Conservation (phyloP, 2,888 invertebrate species). For the Ypsolopha sequella region DNA sequence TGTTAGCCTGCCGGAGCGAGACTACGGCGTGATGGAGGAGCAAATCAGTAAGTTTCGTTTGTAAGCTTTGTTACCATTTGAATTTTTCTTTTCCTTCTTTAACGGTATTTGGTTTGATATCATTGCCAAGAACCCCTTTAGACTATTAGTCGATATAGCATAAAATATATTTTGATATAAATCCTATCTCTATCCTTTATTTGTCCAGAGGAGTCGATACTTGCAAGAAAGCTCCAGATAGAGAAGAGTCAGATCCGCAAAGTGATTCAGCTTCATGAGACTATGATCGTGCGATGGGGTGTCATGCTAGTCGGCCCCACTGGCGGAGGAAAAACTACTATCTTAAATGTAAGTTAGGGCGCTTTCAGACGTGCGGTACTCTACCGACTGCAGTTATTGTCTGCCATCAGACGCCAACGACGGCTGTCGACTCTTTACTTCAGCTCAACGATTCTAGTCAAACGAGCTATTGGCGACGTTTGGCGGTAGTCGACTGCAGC, state of each 20-base stretch:
- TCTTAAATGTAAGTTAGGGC: constrained; percentile 71
- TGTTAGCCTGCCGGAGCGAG: constrained; percentile 80
- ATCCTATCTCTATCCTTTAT: not conserved
- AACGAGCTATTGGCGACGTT: too few species aligned
- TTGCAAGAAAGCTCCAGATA: constrained; percentile 75
- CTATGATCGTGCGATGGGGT: constrained; percentile 92
- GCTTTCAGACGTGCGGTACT: not conserved
- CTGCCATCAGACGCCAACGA: too few species aligned
- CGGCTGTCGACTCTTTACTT: too few species aligned
- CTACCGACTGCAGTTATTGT: not conserved
- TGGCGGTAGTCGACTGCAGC: too few species aligned
- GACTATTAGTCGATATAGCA: constrained; percentile 20
- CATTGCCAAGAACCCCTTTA: not conserved
- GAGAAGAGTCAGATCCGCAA: constrained; percentile 77
- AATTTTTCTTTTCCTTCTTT: not conserved
- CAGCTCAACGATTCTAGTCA: too few species aligned
- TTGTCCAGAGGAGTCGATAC: constrained; percentile 45
- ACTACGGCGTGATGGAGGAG: constrained; percentile 81
- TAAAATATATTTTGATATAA: too few species aligned
- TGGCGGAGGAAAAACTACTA: constrained; percentile 87
- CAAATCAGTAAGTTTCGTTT: constrained; percentile 63
- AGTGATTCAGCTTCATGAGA: constrained; percentile 89
- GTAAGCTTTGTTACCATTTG: not conserved
- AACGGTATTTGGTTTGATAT: too few species aligned
- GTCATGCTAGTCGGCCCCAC: constrained; percentile 94